Percentiles rank a stretch among this genome's conserved stretches.
Conservation (phyloP, 2,113 vertebrate species). For the Chelonoidis abingdonii region DNA sequence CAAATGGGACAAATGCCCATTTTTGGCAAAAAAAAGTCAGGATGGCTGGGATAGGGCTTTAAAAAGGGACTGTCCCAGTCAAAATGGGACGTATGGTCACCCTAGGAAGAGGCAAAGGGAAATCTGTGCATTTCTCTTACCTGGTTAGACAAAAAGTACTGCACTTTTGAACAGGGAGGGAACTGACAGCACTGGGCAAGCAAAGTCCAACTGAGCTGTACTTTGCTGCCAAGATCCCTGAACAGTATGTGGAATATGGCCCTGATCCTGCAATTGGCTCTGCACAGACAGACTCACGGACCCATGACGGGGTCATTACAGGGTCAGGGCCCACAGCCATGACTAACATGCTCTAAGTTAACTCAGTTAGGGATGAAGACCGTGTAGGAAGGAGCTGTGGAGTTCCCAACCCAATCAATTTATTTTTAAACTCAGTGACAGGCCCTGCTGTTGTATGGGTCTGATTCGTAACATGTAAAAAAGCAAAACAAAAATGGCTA, state of each 20-base stretch:
- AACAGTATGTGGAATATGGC: background rate
- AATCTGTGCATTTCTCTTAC: background rate
- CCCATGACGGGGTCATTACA: background rate
- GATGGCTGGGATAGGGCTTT: too few relatives aligned
- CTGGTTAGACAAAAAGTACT: background rate
- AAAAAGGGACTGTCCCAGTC: too few relatives aligned
- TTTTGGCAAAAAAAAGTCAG: too few relatives aligned
- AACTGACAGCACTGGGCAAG: background rate
- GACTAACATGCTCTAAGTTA: background rate
- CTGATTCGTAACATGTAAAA: too few relatives aligned
- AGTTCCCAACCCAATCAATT: too few relatives aligned
- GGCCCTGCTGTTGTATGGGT: too few relatives aligned
- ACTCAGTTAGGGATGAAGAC: background rate
- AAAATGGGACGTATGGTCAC: too few relatives aligned
- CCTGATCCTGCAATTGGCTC: background rate
- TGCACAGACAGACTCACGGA: rapidly evolving
- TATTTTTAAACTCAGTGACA: background rate
- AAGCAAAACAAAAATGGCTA: too few relatives aligned
- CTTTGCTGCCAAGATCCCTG: background rate
- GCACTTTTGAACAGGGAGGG: background rate
- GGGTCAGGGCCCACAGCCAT: background rate
- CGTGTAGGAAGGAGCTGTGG: background rate
- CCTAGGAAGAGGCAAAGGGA: background rate
- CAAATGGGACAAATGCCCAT: too few relatives aligned
- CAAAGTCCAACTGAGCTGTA: background rate